A percentile compares a stretch with the other conserved stretches of the same genome.
phyloP scores from a whole-genome alignment of 2,113 vertebrate species.

The Engraulis encrasicolus region DNA sequence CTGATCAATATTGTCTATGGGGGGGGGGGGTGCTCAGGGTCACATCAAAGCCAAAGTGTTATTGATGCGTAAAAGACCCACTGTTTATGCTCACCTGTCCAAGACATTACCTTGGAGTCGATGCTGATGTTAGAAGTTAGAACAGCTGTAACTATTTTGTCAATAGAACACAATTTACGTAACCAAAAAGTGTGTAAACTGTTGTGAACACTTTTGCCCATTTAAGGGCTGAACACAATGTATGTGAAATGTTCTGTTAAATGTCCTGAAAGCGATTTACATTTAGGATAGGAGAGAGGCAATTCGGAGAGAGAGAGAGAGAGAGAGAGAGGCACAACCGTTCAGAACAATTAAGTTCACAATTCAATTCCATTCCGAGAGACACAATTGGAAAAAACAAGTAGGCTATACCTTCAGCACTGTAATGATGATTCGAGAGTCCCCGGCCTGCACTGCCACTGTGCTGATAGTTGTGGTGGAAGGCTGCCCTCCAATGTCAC shows the following conservation, averaged over 20 bases:
- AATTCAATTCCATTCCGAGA: too few relatives aligned
- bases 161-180: background rate
- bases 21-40: background rate
- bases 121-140: background rate
- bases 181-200: background rate
- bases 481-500: constrained; percentile 54
- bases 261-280: background rate
- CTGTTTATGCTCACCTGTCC: background rate
- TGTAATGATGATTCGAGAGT: constrained; percentile 79
- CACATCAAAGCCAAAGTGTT: constrained; percentile 18
- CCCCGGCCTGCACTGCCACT: constrained; percentile 83
- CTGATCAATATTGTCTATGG: constrained; percentile 33
- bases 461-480: constrained; percentile 85
- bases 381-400: too few relatives aligned
- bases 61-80: background rate
- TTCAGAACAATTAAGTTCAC: too few relatives aligned
- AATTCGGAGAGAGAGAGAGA: constrained; percentile 35
- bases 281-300: background rate
- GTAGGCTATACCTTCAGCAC: constrained; percentile 89
- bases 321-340: too few relatives aligned
- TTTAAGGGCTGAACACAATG: background rate
- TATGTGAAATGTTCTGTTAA: too few relatives aligned
- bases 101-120: background rate
- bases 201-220: background rate
- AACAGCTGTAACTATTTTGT: background rate